A percentile compares a stretch with the other conserved stretches of the same genome.
These are phyloP conservation scores for Oncorhynchus gorbuscha DNA, from an alignment of 2,113 vertebrate genomes.

Conservation along the genomic window DNA sequence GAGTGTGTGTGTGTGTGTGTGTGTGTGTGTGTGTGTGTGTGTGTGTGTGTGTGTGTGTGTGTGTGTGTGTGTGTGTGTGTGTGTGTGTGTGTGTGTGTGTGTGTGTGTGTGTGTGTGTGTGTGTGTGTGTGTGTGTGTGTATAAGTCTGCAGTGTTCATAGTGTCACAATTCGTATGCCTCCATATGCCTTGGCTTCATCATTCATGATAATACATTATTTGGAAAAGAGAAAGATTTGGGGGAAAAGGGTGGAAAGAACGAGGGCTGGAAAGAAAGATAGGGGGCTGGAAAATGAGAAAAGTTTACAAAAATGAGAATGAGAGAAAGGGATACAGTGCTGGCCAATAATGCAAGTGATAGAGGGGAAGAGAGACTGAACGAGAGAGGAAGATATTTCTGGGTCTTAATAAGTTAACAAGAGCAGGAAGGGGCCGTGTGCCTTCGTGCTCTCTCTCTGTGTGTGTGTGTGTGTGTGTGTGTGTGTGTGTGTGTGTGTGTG, in stretches of 20 bases:
- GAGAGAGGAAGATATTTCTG: constrained; percentile 1
- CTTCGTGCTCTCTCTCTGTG: background rate
- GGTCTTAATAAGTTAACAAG: background rate
- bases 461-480: constrained; percentile 10
- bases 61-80: too few species aligned
- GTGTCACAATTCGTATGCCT: background rate
- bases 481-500: background rate
- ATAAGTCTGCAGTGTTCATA: background rate
- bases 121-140: too few species aligned
- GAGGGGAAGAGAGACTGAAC: background rate
- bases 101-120: too few species aligned
- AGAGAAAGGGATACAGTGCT: background rate
- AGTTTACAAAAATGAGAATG: background rate
- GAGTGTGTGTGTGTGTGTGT: too few species aligned
- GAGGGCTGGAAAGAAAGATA: background rate
- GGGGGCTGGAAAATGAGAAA: background rate
- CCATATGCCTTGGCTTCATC: background rate
- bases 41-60: too few species aligned
- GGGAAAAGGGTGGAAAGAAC: constrained; percentile 2
- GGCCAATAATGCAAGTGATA: background rate
- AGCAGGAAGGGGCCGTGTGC: constrained; percentile 8
- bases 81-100: too few species aligned
- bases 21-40: too few species aligned
- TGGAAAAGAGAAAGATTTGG: background rate
- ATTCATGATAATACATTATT: background rate